Evolutionary conservation across 2,888 invertebrate species (phyloP).

Genomic region (Drosophila limbata): DNA sequence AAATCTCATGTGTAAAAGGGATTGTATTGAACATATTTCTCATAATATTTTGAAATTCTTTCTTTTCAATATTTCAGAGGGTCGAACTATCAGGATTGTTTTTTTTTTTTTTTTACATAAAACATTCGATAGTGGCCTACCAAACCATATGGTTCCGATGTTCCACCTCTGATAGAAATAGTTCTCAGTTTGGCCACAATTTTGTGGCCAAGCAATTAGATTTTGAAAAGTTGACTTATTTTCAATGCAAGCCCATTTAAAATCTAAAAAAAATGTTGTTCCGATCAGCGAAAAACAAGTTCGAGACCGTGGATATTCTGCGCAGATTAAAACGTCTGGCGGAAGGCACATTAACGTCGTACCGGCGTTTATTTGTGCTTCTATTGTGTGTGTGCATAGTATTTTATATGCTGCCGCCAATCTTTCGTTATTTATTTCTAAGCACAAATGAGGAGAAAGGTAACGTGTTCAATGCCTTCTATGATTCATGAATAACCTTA

Average conservation of each 20-base stretch:
- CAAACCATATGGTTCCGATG: no score
- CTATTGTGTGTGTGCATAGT: slow-evolving; percentile 87
- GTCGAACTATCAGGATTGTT: no score
- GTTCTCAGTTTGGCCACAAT: slow-evolving; percentile 52
- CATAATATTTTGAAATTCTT: no score
- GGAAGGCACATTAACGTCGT: slow-evolving; percentile 83
- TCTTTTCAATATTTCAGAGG: no score
- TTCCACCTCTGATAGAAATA: no score
- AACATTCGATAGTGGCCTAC: no score
- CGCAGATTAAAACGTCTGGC: slow-evolving; percentile 82
- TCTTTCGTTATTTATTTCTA: slow-evolving; percentile 88
- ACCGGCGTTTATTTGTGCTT: slow-evolving; percentile 83
- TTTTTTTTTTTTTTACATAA: no score
- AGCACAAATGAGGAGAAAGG: slow-evolving; percentile 85
- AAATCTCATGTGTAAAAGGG: no score
- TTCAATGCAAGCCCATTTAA: slow-evolving; percentile 51
- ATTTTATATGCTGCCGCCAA: slow-evolving; percentile 88
- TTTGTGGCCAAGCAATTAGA: slow-evolving; percentile 57
- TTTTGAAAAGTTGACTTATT: slow-evolving; percentile 42
- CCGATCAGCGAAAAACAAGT: slow-evolving; percentile 84
- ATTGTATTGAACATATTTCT: no score
- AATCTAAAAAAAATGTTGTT: slow-evolving; percentile 78
- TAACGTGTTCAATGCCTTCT: slow-evolving; percentile 31
- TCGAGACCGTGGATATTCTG: slow-evolving; percentile 83
- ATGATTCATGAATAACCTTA: not conserved